phyloP scores from a whole-genome alignment of 2,888 invertebrate genomes.

The Chalcosyrphus nemorum region DNA sequence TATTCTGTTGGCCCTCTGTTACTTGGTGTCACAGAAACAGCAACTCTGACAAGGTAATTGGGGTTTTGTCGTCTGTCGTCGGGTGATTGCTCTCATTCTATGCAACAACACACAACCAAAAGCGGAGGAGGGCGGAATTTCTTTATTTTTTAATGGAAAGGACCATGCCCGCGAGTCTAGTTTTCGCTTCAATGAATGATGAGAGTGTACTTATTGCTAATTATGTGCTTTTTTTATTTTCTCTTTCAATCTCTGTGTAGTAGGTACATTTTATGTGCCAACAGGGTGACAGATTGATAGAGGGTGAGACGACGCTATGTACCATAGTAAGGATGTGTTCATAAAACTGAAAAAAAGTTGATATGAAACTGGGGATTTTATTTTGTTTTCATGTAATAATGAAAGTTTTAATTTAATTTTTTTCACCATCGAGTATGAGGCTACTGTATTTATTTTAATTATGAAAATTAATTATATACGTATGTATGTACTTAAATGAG shows the following conservation, averaged over 20 bases:
- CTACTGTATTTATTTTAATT: constrained; percentile 66
- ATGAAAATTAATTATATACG: constrained; percentile 69
- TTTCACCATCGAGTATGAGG: neutral
- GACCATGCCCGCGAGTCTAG: constrained; percentile 62
- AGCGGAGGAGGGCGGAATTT: neutral
- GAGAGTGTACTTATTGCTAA: constrained; percentile 69
- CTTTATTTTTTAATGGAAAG: constrained; percentile 56
- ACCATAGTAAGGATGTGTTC: neutral
- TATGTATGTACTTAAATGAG: constrained; percentile 44
- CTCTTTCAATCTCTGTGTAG: neutral
- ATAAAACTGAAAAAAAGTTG: constrained; percentile 16
- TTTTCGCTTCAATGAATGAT: constrained; percentile 55
- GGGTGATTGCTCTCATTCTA: constrained; percentile 65
- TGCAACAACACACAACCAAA: constrained; percentile 2
- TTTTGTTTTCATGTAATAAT: constrained; percentile 41
- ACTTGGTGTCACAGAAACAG: constrained; percentile 50
- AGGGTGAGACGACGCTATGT: neutral
- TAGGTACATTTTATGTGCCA: constrained; percentile 28
- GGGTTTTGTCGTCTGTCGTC: constrained; percentile 59
- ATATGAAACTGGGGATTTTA: constrained; percentile 38
- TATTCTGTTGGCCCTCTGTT: neutral
- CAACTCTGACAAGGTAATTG: constrained; percentile 67
- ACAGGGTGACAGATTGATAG: constrained; percentile 35
- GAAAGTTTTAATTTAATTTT: constrained; percentile 65
- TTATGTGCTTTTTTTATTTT: constrained; percentile 55